Conservation (phyloP, 2,888 invertebrate genomes). For the Polia nebulosa region DNA sequence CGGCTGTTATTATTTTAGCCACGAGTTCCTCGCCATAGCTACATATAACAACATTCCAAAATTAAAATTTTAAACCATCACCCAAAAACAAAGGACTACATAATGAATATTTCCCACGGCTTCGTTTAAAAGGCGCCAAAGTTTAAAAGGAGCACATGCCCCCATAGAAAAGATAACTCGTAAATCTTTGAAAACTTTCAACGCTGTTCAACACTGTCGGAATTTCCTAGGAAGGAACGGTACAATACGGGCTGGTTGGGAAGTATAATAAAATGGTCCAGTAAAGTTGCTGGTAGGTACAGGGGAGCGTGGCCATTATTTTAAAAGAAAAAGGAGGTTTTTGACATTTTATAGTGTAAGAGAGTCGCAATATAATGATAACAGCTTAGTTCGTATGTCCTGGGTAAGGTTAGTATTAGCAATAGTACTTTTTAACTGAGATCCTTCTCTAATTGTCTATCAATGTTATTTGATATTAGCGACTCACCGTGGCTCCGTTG, state of each 20-base stretch:
- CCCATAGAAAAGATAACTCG: slow-evolving; percentile 59
- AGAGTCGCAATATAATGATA: slow-evolving; percentile 10
- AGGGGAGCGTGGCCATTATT: slow-evolving; percentile 12
- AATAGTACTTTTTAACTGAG: background rate
- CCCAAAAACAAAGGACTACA: slow-evolving; percentile 40
- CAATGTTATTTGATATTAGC: too few relatives aligned
- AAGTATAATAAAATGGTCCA: slow-evolving; percentile 46
- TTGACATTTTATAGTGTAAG: slow-evolving; percentile 32
- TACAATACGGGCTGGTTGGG: slow-evolving; percentile 37
- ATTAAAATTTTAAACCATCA: background rate
- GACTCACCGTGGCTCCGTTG: too few relatives aligned
- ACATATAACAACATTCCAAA: background rate
- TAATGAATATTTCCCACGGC: slow-evolving; percentile 43
- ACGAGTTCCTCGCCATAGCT: too few relatives aligned
- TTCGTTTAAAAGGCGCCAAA: slow-evolving; percentile 42
- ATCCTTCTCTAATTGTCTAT: too few relatives aligned
- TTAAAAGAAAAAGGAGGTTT: slow-evolving; percentile 17
- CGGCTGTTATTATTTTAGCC: too few relatives aligned
- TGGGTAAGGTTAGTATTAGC: background rate
- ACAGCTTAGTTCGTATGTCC: background rate
- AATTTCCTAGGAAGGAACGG: slow-evolving; percentile 41
- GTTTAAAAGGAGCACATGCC: slow-evolving; percentile 54
- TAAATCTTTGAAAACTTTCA: slow-evolving; percentile 63
- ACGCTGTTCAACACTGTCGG: slow-evolving; percentile 40
- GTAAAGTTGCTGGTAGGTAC: slow-evolving; percentile 30